phyloP scores from a whole-genome alignment of 2,888 invertebrate genomes.

The Ophraella communa region DNA sequence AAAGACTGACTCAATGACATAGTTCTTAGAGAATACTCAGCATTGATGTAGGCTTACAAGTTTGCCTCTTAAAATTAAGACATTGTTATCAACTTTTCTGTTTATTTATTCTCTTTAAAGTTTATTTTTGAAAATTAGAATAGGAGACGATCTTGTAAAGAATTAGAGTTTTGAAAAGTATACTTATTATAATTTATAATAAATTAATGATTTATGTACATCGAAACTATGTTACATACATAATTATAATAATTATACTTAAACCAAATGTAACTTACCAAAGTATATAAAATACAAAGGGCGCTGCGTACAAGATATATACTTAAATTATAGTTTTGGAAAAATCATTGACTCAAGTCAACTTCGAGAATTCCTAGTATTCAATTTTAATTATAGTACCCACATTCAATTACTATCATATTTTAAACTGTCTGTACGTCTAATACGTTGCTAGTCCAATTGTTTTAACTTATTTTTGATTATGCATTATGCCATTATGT shows the following conservation, averaged over 20 bases:
- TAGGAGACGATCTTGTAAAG: slow-evolving; percentile 6
- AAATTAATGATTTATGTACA: not conserved
- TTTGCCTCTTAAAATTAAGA: slow-evolving; percentile 11
- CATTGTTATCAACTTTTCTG: slow-evolving; percentile 14
- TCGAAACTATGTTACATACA: not conserved
- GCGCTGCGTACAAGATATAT: slow-evolving; percentile 7
- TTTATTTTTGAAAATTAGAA: slow-evolving; percentile 24
- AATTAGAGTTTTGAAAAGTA: slow-evolving; percentile 25
- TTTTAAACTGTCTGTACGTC: not conserved
- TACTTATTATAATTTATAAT: slow-evolving; percentile 23
- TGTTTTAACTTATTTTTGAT: slow-evolving; percentile 14
- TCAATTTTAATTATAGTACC: not conserved
- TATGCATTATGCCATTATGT: slow-evolving; percentile 10
- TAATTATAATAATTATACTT: slow-evolving; percentile 25
- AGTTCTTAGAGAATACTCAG: slow-evolving; percentile 24
- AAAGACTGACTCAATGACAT: slow-evolving; percentile 31
- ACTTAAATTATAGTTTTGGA: not conserved
- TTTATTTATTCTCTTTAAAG: slow-evolving; percentile 23
- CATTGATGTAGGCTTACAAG: slow-evolving; percentile 25
- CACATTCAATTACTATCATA: not conserved
- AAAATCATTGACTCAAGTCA: not conserved
- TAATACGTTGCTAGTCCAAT: slow-evolving; percentile 16
- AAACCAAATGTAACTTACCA: slow-evolving; percentile 21
- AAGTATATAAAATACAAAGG: slow-evolving; percentile 14
- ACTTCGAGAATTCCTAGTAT: not conserved